Base-by-base conservation (phyloP, 2,113 vertebrate species). In the Rhinoptilus africanus region DNA sequence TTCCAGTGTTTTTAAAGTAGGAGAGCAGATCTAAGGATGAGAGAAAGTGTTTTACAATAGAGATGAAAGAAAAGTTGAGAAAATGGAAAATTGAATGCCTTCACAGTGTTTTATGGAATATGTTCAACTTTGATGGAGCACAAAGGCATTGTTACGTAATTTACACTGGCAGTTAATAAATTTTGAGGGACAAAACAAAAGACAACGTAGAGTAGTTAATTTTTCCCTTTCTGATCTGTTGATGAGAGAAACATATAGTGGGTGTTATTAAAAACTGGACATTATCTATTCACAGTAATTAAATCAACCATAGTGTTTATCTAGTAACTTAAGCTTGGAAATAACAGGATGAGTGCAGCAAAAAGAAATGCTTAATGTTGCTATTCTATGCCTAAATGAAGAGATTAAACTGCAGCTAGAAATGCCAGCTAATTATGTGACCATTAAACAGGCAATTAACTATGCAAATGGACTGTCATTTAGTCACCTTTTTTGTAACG, bases 61-160 rank as follows among this genome's bases (percentile, higher is more conserved):
- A 95, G 16, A 90, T 57, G 14, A 92, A 93, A 86, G 59, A 60
- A 77, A 92, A 91, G 43, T 68, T 90, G 79, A 88, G 85, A 90
- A 96, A 92, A 94, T 72, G 35, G 79, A 84, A 95, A 93, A 95
- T 35, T 84, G 67, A 92, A 96, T 90, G 47, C 37, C 32, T 24
- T 96, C 60, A 4, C 34, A 56, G 62, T 95, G 82, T 84, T 93
- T 90, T 95, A 96, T 50, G 93, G 93, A 93, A 86, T 94, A 64
- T 3, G 6, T 88, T 93, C 50, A 92, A 72, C 59, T 96, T 88
- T 92, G 91, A 94, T 92, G 87, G 93, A 96, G 41, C 60, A 84
- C 75, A 90, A 90, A 71, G 45, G 35, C 56, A 84, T 47, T 90
- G 50, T 64, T 83, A 74, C 3, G 2, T 97, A 86, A 89, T 88